A percentile compares a stretch with the other conserved stretches of the same genome.
phyloP scores from a whole-genome alignment of 1,140 invertebrate genomes.

The Drosophila kurseongensis region DNA sequence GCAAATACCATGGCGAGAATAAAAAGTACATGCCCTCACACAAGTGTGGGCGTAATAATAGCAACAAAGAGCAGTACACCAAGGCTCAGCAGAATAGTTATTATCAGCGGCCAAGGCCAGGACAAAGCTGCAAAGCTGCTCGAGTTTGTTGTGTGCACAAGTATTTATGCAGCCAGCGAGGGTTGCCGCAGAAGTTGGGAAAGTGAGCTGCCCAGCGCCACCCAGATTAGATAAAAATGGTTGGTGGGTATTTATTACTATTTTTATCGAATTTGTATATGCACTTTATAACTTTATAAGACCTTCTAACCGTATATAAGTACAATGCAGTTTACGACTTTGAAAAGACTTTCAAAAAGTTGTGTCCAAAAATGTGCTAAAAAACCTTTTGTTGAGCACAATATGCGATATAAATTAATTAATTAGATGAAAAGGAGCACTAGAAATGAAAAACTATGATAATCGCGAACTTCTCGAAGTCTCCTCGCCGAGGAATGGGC shows the following conservation, averaged over 20 bases:
- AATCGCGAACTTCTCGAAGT: conserved; percentile 1
- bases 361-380: not conserved
- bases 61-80: conserved; percentile 10
- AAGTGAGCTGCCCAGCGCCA: not conserved
- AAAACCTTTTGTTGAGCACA: not conserved
- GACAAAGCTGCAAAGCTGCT: conserved; percentile 54
- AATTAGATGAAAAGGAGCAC: too few species aligned
- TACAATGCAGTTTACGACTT: not conserved
- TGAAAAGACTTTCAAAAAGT: not conserved
- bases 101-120: conserved; percentile 59
- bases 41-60: conserved; percentile 14
- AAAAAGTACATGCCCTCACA: conserved; percentile 16
- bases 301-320: not conserved
- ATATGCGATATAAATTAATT: too few species aligned
- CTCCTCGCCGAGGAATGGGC: conserved; percentile 14
- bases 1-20: conserved; percentile 34
- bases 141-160: conserved; percentile 36
- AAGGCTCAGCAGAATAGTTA: conserved; percentile 23
- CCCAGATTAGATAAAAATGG: conserved; percentile 16
- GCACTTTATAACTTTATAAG: conserved; percentile 1
- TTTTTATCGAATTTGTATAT: conserved; percentile 2
- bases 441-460: not conserved
- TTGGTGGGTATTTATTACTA: not conserved
- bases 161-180: conserved; percentile 50
- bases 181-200: conserved; percentile 15